Conservation (phyloP, 2,888 invertebrate species). For the Volucella bombylans region DNA sequence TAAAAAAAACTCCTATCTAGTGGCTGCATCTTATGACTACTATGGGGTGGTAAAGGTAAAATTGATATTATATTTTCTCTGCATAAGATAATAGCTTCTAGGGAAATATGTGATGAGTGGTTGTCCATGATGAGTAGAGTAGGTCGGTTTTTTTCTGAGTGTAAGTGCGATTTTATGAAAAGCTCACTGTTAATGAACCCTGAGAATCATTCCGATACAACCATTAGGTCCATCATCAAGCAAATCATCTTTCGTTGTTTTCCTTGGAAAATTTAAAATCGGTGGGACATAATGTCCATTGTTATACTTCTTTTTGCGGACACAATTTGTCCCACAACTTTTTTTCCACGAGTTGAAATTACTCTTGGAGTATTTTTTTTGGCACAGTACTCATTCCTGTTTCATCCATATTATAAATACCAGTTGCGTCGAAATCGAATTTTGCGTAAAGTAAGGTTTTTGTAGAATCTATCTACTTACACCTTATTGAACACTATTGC, state of each 20-base stretch:
- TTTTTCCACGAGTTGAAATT: background rate
- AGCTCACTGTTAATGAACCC: too few relatives aligned
- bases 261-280: constrained; percentile 16
- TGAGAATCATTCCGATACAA: too few relatives aligned
- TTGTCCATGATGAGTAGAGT: too few relatives aligned
- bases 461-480: background rate
- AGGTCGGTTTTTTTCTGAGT: too few relatives aligned
- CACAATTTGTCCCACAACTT: background rate
- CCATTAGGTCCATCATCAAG: too few relatives aligned
- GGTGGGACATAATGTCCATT: constrained; percentile 15
- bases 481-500: background rate
- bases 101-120: too few relatives aligned
- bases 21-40: constrained; percentile 21
- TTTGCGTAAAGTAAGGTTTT: background rate
- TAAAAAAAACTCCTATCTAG: constrained; percentile 8
- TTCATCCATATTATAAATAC: constrained; percentile 3
- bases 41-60: constrained; percentile 27
- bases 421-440: background rate
- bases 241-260: background rate
- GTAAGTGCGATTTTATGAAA: too few relatives aligned
- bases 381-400: constrained; percentile 1
- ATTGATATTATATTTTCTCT: constrained; percentile 24
- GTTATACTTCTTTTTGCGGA: background rate
- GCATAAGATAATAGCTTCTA: constrained; percentile 24
- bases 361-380: background rate